Conservation (phyloP, 2,113 vertebrate genomes). For the Amblyornis subalaris region DNA sequence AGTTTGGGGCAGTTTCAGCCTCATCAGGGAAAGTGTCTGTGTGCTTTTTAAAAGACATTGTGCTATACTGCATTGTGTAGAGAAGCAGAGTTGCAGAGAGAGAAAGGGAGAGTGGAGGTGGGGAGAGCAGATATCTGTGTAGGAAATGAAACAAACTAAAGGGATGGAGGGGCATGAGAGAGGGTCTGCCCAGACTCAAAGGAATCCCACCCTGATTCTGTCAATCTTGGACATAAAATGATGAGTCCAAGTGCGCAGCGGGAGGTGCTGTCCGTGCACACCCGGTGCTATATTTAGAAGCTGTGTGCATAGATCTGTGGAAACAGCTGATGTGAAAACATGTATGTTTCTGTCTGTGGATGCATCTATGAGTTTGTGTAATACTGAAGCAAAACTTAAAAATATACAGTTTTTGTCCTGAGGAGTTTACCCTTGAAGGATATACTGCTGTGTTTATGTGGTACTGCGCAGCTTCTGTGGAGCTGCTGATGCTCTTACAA, state of each 20-base stretch:
- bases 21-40: neutral
- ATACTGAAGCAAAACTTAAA: neutral
- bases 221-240: neutral
- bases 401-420: neutral
- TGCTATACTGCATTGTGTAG: neutral
- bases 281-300: constrained; percentile 7
- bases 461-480: neutral
- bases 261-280: neutral
- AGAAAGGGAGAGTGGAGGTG: neutral
- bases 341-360: neutral
- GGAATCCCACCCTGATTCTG: neutral
- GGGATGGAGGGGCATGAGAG: neutral
- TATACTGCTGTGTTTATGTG: neutral
- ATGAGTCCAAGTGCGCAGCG: neutral
- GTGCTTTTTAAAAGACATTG: constrained; percentile 5
- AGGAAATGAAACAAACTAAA: neutral
- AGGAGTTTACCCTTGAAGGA: neutral
- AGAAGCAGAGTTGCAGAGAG: neutral
- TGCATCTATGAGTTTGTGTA: neutral
- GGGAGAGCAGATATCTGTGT: neutral
- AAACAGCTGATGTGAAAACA: neutral
- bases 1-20: constrained; percentile 1
- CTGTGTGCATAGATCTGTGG: neutral
- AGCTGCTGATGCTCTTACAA: neutral
- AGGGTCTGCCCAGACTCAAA: neutral